Evolutionary conservation across 2,797 vertebrate genomes (phyloP), one percentile per base, ranked within the genome.

Genomic region (Enteromius argenteus): DNA sequence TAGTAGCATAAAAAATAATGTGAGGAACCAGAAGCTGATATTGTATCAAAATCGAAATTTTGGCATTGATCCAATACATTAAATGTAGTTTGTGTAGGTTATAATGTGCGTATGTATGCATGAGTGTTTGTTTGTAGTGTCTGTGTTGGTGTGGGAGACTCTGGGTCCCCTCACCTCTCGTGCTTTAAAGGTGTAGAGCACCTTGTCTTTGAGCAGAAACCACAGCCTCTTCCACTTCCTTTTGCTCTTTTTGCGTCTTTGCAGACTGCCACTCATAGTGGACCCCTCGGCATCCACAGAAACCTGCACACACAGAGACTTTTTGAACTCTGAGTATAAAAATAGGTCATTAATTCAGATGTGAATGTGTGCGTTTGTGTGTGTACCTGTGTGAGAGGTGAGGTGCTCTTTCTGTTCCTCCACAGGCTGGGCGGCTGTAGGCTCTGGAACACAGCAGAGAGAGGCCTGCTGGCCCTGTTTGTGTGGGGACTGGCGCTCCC

Each of bases 201-300:
- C 98, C 96, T 99, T 99, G 95, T 98, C 98, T 96, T 99, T 98
- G 95, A 99, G 96, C 92, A 99, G 97, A 90, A 99, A 99, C 98
- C 98, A 99, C 86, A 98, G 96, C 81, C 96, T 97, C 94, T 98
- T 99, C 98, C 98, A 99, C 90, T 96, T 97, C 90, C 96, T 94
- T 92, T 97, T 98, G 94, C 97, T 97, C 89, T 96, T 96, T 93
- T 99, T 99, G 60, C 96, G 95, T 74, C 97, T 96, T 90, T 96
- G 96, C 89, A 99, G 95, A 89, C 96, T 97, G 88, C 98, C 97
- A 23, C 96, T 97, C 91, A 99, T 97, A 42, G 96, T 94, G 51
- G 95, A 96, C 81, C 96, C 97, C 82, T 99, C 98, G 79, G 93
- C 95, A 0, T 96, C 96, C 30, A 96, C 95, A 7, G 96, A 92